phyloP scores from a whole-genome alignment of 2,888 invertebrate genomes.

The Ptychoptera contaminata region DNA sequence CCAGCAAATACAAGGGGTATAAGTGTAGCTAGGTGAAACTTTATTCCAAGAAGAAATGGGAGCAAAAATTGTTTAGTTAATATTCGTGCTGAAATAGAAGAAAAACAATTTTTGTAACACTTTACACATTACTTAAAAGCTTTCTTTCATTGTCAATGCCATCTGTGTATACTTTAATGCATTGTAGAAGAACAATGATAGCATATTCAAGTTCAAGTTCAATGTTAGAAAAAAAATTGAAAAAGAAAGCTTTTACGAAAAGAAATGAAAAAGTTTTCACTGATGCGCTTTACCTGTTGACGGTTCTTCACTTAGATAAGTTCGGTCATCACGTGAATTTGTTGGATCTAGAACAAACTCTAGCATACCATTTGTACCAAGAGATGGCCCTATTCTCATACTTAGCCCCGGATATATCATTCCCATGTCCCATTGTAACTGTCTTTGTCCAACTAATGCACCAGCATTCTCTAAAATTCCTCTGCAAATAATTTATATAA shows the following conservation, averaged over 20 bases:
- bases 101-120: background rate
- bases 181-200: background rate
- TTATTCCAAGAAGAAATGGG: conserved; percentile 62
- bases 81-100: conserved; percentile 43
- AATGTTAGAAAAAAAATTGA: too few relatives aligned
- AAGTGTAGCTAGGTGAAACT: conserved; percentile 60
- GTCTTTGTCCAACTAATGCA: conserved; percentile 50
- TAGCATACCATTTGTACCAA: conserved; percentile 49
- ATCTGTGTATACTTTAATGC: background rate
- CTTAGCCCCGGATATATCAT: conserved; percentile 57
- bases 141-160: background rate
- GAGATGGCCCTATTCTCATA: conserved; percentile 58
- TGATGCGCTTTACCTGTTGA: conserved; percentile 19
- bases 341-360: conserved; percentile 57
- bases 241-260: background rate
- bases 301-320: conserved; percentile 24
- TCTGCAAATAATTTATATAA: conserved; percentile 23
- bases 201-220: background rate
- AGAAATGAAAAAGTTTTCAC: background rate
- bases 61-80: conserved; percentile 56
- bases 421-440: conserved; percentile 59
- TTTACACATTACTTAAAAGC: background rate
- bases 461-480: conserved; percentile 51
- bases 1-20: conserved; percentile 57
- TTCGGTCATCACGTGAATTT: conserved; percentile 35